Evolutionary conservation across 2,888 invertebrate species (phyloP), one percentile per base, ranked within the genome.

Genomic region (Pyrocoelia pectoralis): DNA sequence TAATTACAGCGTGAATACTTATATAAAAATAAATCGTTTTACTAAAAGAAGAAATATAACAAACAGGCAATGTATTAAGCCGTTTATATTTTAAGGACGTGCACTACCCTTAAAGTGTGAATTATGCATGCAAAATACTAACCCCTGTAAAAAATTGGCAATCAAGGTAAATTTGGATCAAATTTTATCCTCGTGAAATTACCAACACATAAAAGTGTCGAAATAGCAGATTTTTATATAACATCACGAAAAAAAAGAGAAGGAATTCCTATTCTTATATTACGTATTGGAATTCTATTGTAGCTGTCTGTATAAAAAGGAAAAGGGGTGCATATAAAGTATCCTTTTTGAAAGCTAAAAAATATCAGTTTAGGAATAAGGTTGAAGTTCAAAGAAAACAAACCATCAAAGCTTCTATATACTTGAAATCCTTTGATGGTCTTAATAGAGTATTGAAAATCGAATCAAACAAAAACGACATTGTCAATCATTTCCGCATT

Each of bases 211-310:
- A n/a, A 33, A 33, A 33, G 46, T 46, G 17, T 46, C 46, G 46
- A 46, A 46, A 46, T 46, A 46, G 18, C n/a, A 15, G 18, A 10
- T 46, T 46, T 46, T 46, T 46, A 46, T 24, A 24, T 24, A 15
- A 18, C 46, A 46, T 17, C 17, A 9, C 18, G 17, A 18, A 13
- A 13, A 46, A 46, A 46, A 46, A 46, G 17, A 46, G 46, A 17
- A 46, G 15, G 18, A 46, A 46, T 46, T 15, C 18, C 46, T 14
- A 46, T 46, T 46, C 46, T 46, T 17, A 46, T 46, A 46, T 46
- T 46, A 46, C 46, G 46, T 46, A 46, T 46, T 46, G 46, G 46
- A 46, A 46, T 46, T 46, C 46, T 46, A 46, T 46, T 46, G 46
- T 46, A 46, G 46, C 17, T 17, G 46, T 46, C 46, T 46, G 46